Base-by-base conservation (phyloP, 2,888 invertebrate genomes). In the Dryobotodes eremita region DNA sequence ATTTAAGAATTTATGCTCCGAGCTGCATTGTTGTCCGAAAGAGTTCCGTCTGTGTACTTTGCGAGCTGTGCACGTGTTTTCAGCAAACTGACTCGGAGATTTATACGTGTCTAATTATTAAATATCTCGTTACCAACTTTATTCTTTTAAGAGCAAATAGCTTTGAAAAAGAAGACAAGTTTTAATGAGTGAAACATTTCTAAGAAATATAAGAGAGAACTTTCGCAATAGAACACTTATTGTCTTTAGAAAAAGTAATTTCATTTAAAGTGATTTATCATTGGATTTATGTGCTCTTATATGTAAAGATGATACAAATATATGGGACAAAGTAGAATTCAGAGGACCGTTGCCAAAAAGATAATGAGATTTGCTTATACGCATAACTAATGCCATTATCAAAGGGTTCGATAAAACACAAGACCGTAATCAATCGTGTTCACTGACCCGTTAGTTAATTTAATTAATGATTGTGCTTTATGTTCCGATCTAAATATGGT, bases 1-100 rank as follows among this genome's bases (percentile, higher is more conserved):
- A 88, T 86, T 89, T 87, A 89, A 89, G 86, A 90, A 89, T 88
- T 90, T 80, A 84, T 79, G 75, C 80, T 84, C 71, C 55, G 15
- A 77, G 71, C 59, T 82, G 89, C 81, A 79, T 82, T 42, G 5
- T 86, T 77, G 78, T 81, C 57, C 79, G 74, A 68, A 82, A 78
- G 55, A 70, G 83, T 82, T 79, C 76, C 76, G 83, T 83, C 82
- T 85, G 78, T 80, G 71, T 79, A 80, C 76, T 71, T 82, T 23
- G 42, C 48, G 73, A 77, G 46, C 80, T 69, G 68, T 71, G 79
- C 76, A 83, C 74, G 81, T 83, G 75, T 75, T 88, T 84, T 79
- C 20, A 81, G 82, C 61, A 82, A 85, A 79, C 75, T 59, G 61
- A 65, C 71, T 80, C 57, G 15, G 69, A 81, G 77, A 80, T 87